Base-by-base conservation (phyloP, 92 coral and sea anemone genomes). In the Parazoanthus darwini region DNA sequence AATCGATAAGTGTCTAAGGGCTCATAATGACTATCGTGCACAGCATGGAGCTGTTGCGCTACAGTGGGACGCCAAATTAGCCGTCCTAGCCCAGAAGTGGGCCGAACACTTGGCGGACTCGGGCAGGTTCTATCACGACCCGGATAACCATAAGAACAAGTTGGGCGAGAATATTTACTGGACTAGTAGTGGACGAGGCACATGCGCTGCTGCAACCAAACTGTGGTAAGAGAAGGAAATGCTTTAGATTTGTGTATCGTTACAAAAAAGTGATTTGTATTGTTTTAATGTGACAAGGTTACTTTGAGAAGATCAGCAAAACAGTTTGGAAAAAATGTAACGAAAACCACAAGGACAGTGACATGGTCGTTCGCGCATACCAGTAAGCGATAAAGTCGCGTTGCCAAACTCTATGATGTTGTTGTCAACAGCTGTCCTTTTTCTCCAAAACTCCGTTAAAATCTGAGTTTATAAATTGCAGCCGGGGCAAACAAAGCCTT, bases 141-240 rank as follows among this genome's bases (percentile, higher is more conserved):
- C 82, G 23, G 82, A 48, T 36, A 79, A 79, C 22, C 38, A 26
- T 46, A 46, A 46, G 67, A 46, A 46, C 67, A 79, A 79, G 65
- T 15, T 79, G 39, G 82, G 82, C 18, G 82, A 79, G 23, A 79
- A 79, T 26, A 79, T 79, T 79, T 79, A 79, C 63, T 79, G 82
- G 82, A 79, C 82, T 20, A 54, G 67, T 50, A 44, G 38, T 50
- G 82, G 82, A 29, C 67, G 29, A 20, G 82, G 82, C 23, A 50
- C 82, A 22, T 79, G 82, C 43, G 82, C 23, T 46, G 65, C 39
- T 14, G 82, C 82, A 33, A 50, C 59, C 37, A 79, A 79, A 79
- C 39, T 79, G 13, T 48, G 82, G 82, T 79, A 79, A 25, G 82
- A 48, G 8, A 79, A 11, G 20, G 67, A n/a, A 44, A 13, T n/a